Percentiles rank a stretch among this genome's conserved stretches.
Conservation (phyloP, 2,888 invertebrate species). For the Lepidochrysops patricia region DNA sequence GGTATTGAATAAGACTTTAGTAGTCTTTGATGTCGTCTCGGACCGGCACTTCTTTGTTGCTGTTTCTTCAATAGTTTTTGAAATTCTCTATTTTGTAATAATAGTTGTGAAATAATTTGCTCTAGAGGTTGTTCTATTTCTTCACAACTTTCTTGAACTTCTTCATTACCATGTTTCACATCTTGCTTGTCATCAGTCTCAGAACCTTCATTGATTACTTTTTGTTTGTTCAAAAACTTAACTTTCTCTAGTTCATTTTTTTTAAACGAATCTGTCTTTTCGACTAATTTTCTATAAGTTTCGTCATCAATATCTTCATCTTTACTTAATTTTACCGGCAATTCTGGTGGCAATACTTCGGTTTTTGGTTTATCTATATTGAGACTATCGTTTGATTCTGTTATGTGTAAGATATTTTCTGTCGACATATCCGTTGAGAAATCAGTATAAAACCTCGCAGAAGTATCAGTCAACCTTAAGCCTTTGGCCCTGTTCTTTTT, state of each 20-base stretch:
- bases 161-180: constrained; percentile 32
- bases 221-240: constrained; percentile 64
- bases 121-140: constrained; percentile 77
- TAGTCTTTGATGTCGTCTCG: constrained; percentile 70
- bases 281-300: constrained; percentile 62
- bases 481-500: constrained; percentile 79
- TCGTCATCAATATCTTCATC: constrained; percentile 66
- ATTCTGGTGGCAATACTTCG: constrained; percentile 27
- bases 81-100: constrained; percentile 88
- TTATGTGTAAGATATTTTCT: constrained; percentile 76
- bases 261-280: constrained; percentile 71
- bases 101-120: constrained; percentile 86
- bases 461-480: constrained; percentile 63
- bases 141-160: constrained; percentile 43
- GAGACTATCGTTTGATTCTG: constrained; percentile 78
- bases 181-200: constrained; percentile 54
- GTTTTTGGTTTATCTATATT: constrained; percentile 54
- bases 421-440: constrained; percentile 77
- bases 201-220: constrained; percentile 61
- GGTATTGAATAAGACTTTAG: constrained; percentile 70
- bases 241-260: constrained; percentile 69
- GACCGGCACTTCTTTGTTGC: constrained; percentile 72
- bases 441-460: constrained; percentile 80
- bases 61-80: constrained; percentile 85
- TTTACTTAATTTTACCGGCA: constrained; percentile 50